Percentiles rank a stretch among this genome's conserved stretches.
Conservation (phyloP, 1,140 invertebrate species). For the Spodoptera litura region DNA sequence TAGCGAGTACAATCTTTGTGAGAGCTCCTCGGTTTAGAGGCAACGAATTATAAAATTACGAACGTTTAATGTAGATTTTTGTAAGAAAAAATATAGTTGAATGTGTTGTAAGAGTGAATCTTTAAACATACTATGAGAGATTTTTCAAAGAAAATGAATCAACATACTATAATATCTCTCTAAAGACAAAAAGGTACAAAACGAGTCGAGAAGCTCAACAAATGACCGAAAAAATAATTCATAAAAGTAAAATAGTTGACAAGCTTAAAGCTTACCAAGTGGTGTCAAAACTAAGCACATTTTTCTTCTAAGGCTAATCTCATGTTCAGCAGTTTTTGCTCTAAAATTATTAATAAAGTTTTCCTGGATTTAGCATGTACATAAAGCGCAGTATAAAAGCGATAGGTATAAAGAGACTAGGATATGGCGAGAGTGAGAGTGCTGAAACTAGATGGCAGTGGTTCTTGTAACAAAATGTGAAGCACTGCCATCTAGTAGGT, state of each 20-base stretch:
- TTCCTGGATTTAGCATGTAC: slow-evolving; percentile 61
- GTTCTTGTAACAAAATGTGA: not conserved
- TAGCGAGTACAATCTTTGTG: slow-evolving; percentile 7
- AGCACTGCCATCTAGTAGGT: slow-evolving; percentile 39
- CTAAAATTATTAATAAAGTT: slow-evolving; percentile 57
- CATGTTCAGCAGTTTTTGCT: slow-evolving; percentile 65
- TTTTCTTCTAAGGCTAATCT: slow-evolving; percentile 62
- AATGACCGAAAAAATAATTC: slow-evolving; percentile 5
- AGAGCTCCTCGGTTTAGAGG: not conserved
- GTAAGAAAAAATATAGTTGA: too few relatives aligned
- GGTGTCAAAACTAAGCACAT: slow-evolving; percentile 72
- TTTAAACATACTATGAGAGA: too few relatives aligned
- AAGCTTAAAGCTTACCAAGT: slow-evolving; percentile 41
- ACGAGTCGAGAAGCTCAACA: not conserved
- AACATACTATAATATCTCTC: too few relatives aligned
- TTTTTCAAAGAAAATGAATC: too few relatives aligned
- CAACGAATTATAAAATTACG: not conserved
- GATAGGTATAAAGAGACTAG: slow-evolving; percentile 51
- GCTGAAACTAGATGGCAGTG: slow-evolving; percentile 29
- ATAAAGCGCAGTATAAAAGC: slow-evolving; percentile 58
- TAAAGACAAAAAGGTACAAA: too few relatives aligned
- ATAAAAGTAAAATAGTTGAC: slow-evolving; percentile 19
- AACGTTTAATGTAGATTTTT: not conserved
- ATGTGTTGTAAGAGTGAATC: too few relatives aligned
- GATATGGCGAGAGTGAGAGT: slow-evolving; percentile 9